Evolutionary conservation across 2,113 vertebrate species (phyloP).

Genomic region (Epinephelus moara): DNA sequence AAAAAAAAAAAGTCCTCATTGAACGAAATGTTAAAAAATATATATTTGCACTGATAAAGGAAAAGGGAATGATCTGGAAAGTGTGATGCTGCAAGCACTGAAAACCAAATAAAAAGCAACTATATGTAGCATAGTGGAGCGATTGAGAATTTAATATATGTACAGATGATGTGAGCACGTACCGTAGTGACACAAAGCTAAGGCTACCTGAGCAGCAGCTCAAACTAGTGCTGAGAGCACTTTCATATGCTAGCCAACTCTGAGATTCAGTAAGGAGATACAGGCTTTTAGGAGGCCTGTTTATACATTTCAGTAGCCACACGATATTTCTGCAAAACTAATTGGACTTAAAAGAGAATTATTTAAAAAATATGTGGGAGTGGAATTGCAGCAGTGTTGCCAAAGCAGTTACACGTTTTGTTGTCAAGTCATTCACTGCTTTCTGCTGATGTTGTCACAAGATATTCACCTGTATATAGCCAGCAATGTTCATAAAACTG

Average conservation of each 20-base stretch:
- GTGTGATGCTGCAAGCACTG: conserved; percentile 80
- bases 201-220: conserved; percentile 41
- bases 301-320: conserved; percentile 18
- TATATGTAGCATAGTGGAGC: conserved; percentile 84
- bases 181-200: conserved; percentile 40
- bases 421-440: conserved; percentile 7
- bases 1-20: conserved; percentile 35
- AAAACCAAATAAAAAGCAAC: conserved; percentile 85
- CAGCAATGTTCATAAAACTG: not conserved
- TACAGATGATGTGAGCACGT: conserved; percentile 53
- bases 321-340: conserved; percentile 28
- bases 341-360: conserved; percentile 35
- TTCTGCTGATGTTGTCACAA: not conserved
- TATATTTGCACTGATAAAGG: conserved; percentile 81
- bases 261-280: conserved; percentile 49
- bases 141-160: conserved; percentile 81
- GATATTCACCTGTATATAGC: conserved; percentile 5
- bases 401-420: conserved; percentile 51
- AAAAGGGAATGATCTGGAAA: conserved; percentile 76
- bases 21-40: conserved; percentile 36
- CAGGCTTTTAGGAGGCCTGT: conserved; percentile 22
- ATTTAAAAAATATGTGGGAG: conserved; percentile 6
- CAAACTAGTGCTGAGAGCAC: conserved; percentile 60
- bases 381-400: conserved; percentile 52
- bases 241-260: conserved; percentile 52